phyloP scores from a whole-genome alignment of 1,140 invertebrate species.

The Lordiphosa clarofinis region DNA sequence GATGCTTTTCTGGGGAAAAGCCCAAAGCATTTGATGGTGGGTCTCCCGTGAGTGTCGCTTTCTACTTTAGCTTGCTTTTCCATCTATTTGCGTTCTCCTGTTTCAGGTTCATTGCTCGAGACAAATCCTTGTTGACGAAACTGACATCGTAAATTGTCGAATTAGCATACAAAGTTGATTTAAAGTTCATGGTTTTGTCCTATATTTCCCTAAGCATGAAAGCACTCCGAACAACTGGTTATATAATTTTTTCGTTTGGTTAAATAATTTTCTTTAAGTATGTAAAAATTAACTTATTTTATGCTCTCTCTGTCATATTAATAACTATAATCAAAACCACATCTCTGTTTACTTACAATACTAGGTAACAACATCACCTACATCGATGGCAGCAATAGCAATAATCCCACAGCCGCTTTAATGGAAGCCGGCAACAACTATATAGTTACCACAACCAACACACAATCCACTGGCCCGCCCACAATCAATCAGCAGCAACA shows the following conservation, averaged over 20 bases:
- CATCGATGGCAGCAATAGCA: slow-evolving; percentile 55
- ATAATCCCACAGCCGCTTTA: slow-evolving; percentile 40
- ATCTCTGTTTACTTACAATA: background rate
- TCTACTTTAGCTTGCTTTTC: no score
- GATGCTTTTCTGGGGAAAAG: no score
- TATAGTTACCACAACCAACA: slow-evolving; percentile 55
- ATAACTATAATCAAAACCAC: background rate
- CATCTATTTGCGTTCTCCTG: no score
- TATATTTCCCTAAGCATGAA: slow-evolving; percentile 1
- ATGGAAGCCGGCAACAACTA: slow-evolving; percentile 67
- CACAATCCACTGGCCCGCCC: slow-evolving; percentile 25
- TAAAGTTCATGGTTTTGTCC: no score
- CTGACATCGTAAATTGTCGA: no score
- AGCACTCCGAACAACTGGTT: background rate
- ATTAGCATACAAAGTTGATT: no score
- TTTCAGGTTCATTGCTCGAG: no score
- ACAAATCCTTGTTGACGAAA: no score
- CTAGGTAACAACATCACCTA: slow-evolving; percentile 64
- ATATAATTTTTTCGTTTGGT: slow-evolving; percentile 27
- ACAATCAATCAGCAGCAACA: slow-evolving; percentile 30
- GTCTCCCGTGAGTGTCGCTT: no score
- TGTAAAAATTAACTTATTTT: slow-evolving; percentile 1
- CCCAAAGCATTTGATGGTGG: no score
- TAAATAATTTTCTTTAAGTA: slow-evolving; percentile 36
- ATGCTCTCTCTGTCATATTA: no score